Percentiles rank a stretch among this genome's conserved stretches.
These are phyloP conservation scores for Nansenia antarctica DNA, from an alignment of 2,113 vertebrate genomes.

Conservation along the genomic window DNA sequence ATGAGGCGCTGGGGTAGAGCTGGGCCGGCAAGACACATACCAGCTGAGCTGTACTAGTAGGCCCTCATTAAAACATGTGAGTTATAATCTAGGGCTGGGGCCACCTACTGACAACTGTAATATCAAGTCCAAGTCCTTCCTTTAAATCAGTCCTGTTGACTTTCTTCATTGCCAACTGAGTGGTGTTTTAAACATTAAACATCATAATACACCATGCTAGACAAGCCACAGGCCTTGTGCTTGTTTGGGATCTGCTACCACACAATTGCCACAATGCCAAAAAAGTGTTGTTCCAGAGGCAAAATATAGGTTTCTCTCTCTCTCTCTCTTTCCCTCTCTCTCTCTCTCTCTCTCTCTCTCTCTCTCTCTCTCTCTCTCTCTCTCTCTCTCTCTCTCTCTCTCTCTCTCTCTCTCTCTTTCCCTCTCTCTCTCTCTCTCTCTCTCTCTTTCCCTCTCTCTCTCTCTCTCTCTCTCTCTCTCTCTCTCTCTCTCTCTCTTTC, in stretches of 20 bases:
- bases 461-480: no score
- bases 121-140: slow-evolving; percentile 1
- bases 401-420: no score
- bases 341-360: no score
- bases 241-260: background rate
- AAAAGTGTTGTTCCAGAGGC: slow-evolving; percentile 16
- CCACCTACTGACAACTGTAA: slow-evolving; percentile 6
- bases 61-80: slow-evolving; percentile 12
- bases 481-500: no score
- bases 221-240: no score
- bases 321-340: no score
- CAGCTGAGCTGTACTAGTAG: slow-evolving; percentile 18
- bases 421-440: no score
- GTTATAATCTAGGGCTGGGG: background rate
- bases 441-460: no score
- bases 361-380: no score
- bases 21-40: slow-evolving; percentile 11
- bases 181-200: no score
- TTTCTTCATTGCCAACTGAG: background rate
- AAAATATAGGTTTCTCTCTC: slow-evolving; percentile 33
- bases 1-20: background rate
- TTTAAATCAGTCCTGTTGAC: background rate
- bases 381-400: no score
- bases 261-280: background rate
- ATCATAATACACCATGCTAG: no score